Conservation (phyloP, 2,888 invertebrate species). For the Rotaria socialis region DNA sequence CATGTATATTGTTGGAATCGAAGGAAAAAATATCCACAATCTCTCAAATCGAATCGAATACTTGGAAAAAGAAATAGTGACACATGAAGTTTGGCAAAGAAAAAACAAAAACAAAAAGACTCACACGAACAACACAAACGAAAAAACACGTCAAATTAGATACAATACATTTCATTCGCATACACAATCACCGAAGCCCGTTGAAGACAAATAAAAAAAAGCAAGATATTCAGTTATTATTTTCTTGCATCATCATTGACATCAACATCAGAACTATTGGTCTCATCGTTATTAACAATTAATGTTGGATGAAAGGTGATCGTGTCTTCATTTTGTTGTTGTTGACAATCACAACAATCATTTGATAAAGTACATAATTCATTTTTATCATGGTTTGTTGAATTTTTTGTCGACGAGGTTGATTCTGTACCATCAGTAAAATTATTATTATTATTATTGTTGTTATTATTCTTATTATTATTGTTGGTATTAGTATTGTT, state of each 20-base stretch:
- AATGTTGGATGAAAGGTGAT: neutral
- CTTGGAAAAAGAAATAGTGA: neutral
- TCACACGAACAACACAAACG: neutral
- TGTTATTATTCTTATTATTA: neutral
- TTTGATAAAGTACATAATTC: neutral
- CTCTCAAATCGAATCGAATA: constrained; percentile 2
- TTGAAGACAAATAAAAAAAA: neutral
- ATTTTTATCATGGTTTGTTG: neutral
- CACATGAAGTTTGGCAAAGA: neutral
- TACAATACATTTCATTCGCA: neutral
- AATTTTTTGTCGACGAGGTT: neutral
- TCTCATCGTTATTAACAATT: neutral
- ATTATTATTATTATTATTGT: neutral
- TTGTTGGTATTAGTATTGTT: neutral
- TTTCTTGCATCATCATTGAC: neutral
- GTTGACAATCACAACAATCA: constrained; percentile 22
- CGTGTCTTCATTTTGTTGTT: neutral
- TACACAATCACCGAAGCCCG: neutral
- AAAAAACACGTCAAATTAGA: neutral
- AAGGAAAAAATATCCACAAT: constrained; percentile 12
- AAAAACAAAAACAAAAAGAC: neutral
- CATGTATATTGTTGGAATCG: neutral
- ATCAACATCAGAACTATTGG: neutral
- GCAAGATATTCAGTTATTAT: neutral
- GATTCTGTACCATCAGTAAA: constrained; percentile 16